These are phyloP conservation scores for Chloropsis hardwickii DNA, from an alignment of 2,113 vertebrate genomes.

Conservation along the genomic window DNA sequence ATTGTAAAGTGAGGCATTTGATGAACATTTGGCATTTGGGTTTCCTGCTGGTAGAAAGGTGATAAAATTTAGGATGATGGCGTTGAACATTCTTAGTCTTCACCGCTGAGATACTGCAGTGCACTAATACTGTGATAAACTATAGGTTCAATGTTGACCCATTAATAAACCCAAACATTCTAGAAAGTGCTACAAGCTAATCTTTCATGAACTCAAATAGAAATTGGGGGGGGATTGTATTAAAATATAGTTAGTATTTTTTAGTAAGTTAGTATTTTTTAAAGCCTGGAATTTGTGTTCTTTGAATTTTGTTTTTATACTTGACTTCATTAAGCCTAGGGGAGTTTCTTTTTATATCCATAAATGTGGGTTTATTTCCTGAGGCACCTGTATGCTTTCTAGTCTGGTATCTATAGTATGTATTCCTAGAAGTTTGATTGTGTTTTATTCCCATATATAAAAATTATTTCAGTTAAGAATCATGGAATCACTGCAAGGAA, in stretches of 20 bases:
- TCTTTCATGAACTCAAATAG: not conserved
- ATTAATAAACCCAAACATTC: not conserved
- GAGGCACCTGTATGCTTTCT: not conserved
- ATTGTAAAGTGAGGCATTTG: not conserved
- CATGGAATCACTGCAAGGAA: not conserved
- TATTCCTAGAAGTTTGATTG: not conserved
- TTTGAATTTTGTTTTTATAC: not conserved
- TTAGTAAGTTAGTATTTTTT: not conserved
- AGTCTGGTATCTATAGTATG: not conserved
- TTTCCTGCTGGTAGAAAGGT: not conserved
- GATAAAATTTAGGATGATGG: not conserved
- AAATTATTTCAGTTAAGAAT: not conserved
- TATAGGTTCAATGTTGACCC: not conserved
- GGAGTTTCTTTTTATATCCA: not conserved
- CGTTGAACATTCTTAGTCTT: not conserved
- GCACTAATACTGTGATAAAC: not conserved
- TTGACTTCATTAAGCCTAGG: not conserved
- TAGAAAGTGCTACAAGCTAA: not conserved
- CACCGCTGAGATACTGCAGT: not conserved
- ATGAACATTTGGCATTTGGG: conserved; percentile 9
- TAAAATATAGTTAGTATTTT: not conserved
- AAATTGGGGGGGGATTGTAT: not conserved
- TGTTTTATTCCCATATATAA: not conserved
- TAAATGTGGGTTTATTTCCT: not conserved
- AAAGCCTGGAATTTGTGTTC: not conserved